Evolutionary conservation across 2,888 invertebrate species (phyloP), one percentile per base, ranked within the genome.

Genomic region (Drosophila mercatorum): DNA sequence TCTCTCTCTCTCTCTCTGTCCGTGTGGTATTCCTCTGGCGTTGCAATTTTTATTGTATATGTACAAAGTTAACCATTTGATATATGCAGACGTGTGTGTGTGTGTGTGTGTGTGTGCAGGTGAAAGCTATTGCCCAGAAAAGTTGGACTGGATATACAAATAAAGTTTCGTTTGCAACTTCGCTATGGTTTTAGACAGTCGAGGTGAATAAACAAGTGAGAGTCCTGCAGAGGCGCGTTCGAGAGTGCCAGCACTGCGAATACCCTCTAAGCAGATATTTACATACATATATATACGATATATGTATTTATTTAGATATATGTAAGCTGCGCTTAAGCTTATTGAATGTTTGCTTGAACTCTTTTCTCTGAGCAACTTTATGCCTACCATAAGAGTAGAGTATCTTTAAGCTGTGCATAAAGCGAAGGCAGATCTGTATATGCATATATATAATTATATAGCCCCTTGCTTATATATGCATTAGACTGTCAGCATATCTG

Each of bases 1-100:
- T 46, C 38, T 49, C 26, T 10, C 34, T 26, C 8, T 56, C 56
- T 46, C 38, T 49, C 26, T 10, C 34, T 22, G 56, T 43, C 56
- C 22, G 34, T 40, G 59, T 17, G 65, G 65, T 31, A 44, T 44
- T 40, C 44, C 31, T 47, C 63, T 71, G 72, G 64, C 47, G 28
- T 47, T 58, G 73, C 68, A 73, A 63, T 73, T 73, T 74, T 71
- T 71, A 73, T 74, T 57, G 68, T 51, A 63, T 55, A 68, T 46
- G 59, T 55, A 73, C 60, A 68, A 68, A 47, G 71, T 72, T 72
- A 70, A 60, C 26, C 74, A 56, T 43, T 55, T 73, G 59, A 46
- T 60, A 59, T 67, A 66, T 22, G 22, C 2, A 22, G 22, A 22
- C 22, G 11, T 26, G 22, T 47, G 17, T 40, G 1, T 11, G 38